These are phyloP conservation scores for Thalassoma bifasciatum DNA, from an alignment of 2,113 vertebrate genomes.

Conservation along the genomic window DNA sequence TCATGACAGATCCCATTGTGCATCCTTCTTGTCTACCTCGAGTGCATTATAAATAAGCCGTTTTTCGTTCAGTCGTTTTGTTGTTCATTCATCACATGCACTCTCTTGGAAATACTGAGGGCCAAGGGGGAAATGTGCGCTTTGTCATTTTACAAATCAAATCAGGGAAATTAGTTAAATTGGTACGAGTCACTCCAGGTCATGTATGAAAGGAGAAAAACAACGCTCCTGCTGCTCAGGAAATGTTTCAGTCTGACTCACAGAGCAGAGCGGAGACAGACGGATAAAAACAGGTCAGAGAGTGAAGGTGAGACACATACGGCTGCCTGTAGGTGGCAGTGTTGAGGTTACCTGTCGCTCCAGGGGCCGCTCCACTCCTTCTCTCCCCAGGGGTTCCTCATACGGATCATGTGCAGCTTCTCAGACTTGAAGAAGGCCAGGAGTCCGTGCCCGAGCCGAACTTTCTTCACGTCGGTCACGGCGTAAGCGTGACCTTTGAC, in stretches of 20 bases:
- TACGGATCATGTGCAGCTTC: constrained; percentile 97
- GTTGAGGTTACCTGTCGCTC: constrained; percentile 92
- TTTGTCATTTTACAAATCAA: constrained; percentile 46
- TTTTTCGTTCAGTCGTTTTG: constrained; percentile 1
- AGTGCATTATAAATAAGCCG: not conserved
- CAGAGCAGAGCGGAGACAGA: not conserved
- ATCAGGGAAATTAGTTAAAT: constrained; percentile 29
- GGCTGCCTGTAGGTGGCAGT: constrained; percentile 16
- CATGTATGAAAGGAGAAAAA: not conserved
- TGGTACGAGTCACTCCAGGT: constrained; percentile 5
- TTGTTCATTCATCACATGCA: constrained; percentile 30
- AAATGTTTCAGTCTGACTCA: constrained; percentile 6
- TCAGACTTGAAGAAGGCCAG: constrained; percentile 96
- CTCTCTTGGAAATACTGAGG: not conserved
- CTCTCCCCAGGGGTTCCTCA: constrained; percentile 98
- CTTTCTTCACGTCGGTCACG: constrained; percentile 91
- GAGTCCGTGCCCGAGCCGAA: constrained; percentile 92
- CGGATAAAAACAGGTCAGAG: not conserved
- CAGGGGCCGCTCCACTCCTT: constrained; percentile 97
- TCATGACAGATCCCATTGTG: constrained; percentile 35
- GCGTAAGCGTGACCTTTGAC: constrained; percentile 97
- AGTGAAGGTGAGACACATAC: not conserved
- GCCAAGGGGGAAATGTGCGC: not conserved
- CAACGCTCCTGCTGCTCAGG: constrained; percentile 11
- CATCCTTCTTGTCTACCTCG: constrained; percentile 7